Conservation (phyloP, 2,113 vertebrate genomes). For the Charadrius vociferus region DNA sequence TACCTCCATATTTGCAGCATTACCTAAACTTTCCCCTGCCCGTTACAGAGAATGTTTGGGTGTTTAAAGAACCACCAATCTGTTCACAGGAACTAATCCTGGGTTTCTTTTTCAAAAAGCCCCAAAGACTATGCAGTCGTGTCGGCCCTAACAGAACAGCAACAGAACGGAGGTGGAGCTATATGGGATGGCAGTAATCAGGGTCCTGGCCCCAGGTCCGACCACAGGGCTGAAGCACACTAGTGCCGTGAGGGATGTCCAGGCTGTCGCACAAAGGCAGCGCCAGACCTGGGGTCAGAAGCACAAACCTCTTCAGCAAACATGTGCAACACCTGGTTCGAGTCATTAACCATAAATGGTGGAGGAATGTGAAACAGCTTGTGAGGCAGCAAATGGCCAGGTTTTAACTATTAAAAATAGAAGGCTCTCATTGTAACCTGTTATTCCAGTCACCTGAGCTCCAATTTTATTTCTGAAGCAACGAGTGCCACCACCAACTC, state of each 20-base stretch:
- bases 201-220: not conserved
- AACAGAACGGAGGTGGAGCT: accelerated
- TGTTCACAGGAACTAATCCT: not conserved
- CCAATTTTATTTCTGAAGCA: not conserved
- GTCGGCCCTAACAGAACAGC: not conserved
- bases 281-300: not conserved
- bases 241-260: not conserved
- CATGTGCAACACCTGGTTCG: not conserved
- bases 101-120: not conserved
- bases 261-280: not conserved
- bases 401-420: not conserved
- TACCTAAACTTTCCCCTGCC: not conserved
- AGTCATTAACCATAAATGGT: not conserved
- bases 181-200: not conserved
- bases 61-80: not conserved
- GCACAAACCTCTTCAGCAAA: not conserved
- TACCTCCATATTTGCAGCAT: not conserved
- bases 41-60: not conserved
- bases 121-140: accelerated
- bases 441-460: not conserved
- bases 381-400: not conserved
- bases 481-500: not conserved
- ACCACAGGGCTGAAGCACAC: not conserved
- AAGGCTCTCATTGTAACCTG: not conserved
- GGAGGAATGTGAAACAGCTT: not conserved